These are phyloP conservation scores for Apocheima hispidaria DNA, from an alignment of 2,888 invertebrate species.

Conservation along the genomic window DNA sequence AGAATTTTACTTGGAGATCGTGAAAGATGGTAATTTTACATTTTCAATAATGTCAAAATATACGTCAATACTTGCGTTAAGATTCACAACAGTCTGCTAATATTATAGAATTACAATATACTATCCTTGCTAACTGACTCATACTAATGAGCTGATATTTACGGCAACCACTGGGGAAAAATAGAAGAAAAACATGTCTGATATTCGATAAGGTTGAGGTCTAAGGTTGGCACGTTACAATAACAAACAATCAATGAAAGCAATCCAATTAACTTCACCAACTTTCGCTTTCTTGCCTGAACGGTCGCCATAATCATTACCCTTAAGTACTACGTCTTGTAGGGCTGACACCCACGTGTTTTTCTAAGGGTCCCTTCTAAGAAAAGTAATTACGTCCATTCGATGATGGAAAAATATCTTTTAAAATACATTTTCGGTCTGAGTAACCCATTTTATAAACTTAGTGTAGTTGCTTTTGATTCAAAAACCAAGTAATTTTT, in stretches of 20 bases:
- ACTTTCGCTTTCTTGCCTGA: conserved; percentile 70
- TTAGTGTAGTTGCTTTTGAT: no score
- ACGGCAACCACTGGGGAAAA: conserved; percentile 11
- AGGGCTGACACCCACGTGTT: conserved; percentile 27
- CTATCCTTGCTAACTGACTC: not conserved
- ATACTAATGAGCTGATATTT: conserved; percentile 5
- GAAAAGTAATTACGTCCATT: conserved; percentile 11
- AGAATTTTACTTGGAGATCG: no score
- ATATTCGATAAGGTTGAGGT: conserved; percentile 35
- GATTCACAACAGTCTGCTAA: no score
- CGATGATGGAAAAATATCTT: not conserved
- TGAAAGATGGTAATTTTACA: no score
- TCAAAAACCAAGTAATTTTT: no score
- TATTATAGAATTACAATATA: not conserved
- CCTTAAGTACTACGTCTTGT: conserved; percentile 57
- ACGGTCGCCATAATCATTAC: conserved; percentile 73
- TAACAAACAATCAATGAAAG: conserved; percentile 66
- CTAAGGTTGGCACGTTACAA: conserved; percentile 50
- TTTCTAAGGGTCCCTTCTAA: conserved; percentile 1
- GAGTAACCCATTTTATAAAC: no score
- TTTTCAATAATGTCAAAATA: no score
- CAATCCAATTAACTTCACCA: conserved; percentile 74
- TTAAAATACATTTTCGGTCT: no score
- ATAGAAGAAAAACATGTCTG: conserved; percentile 35
- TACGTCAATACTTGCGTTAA: no score